These are phyloP conservation scores for Motacilla alba DNA, from an alignment of 2,113 vertebrate genomes.

Conservation along the genomic window DNA sequence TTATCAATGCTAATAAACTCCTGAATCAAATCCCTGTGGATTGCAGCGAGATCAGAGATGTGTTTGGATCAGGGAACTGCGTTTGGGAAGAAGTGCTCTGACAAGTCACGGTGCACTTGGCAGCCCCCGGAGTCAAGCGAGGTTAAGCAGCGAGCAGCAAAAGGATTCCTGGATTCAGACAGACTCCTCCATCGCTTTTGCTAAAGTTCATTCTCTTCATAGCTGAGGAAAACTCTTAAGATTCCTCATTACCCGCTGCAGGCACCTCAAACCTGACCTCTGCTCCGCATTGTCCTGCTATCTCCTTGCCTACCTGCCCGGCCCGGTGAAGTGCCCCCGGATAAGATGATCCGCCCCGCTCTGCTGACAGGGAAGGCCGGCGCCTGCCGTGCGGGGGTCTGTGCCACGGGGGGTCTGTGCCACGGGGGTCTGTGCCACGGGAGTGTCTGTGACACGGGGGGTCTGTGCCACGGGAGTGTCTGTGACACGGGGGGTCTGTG, in stretches of 20 bases:
- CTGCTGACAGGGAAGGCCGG: background rate
- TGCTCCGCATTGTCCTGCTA: background rate
- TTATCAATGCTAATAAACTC: background rate
- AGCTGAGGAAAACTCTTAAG: background rate
- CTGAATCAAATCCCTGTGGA: background rate
- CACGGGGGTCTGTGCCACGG: no score
- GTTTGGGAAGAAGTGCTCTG: background rate
- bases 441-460: no score
- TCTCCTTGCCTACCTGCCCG: background rate
- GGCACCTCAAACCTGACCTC: conserved; percentile 24
- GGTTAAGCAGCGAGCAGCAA: background rate
- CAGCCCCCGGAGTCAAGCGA: accelerated
- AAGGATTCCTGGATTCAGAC: background rate
- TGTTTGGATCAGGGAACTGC: background rate
- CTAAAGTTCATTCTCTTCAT: background rate
- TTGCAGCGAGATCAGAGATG: background rate
- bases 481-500: no score
- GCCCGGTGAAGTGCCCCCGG: background rate
- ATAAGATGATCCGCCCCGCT: background rate
- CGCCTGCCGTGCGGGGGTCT: background rate
- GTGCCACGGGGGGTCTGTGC: background rate
- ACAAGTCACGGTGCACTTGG: background rate
- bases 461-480: no score
- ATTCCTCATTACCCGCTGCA: background rate
- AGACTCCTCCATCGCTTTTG: background rate